These are phyloP conservation scores for Capitulum mitella DNA, from an alignment of 2,888 invertebrate genomes.

Conservation along the genomic window DNA sequence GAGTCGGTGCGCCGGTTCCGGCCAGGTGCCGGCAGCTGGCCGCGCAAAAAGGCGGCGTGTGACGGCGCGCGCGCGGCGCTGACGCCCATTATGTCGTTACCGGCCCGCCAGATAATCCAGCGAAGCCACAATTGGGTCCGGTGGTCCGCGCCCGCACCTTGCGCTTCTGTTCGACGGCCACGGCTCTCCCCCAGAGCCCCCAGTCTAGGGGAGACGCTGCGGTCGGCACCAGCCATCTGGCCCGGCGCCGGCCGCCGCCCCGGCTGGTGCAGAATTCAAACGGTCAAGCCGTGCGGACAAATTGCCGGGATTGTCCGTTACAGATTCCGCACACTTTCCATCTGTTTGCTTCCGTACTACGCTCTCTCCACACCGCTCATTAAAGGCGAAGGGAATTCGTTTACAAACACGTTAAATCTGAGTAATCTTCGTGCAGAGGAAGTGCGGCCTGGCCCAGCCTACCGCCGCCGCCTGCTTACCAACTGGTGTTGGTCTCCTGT, in stretches of 20 bases:
- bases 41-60: not conserved
- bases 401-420: not conserved
- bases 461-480: not conserved
- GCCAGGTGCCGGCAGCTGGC: not conserved
- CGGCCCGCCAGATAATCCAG: not conserved
- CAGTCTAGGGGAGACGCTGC: not conserved
- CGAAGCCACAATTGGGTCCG: not conserved
- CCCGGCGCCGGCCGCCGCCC: not conserved
- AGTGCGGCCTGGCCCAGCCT: not conserved
- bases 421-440: not conserved
- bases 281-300: not conserved
- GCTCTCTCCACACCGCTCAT: not conserved
- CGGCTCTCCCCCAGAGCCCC: not conserved
- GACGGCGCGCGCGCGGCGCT: not conserved
- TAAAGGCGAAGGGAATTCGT: not conserved
- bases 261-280: not conserved
- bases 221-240: not conserved
- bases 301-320: not conserved
- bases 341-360: not conserved
- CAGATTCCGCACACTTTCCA: not conserved
- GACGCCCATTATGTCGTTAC: constrained; percentile 10
- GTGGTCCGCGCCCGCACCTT: not conserved
- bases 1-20: not conserved
- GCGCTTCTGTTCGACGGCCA: not conserved
- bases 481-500: not conserved